Base-by-base conservation (phyloP, 2,888 invertebrate genomes). In the Melolontha melolontha region DNA sequence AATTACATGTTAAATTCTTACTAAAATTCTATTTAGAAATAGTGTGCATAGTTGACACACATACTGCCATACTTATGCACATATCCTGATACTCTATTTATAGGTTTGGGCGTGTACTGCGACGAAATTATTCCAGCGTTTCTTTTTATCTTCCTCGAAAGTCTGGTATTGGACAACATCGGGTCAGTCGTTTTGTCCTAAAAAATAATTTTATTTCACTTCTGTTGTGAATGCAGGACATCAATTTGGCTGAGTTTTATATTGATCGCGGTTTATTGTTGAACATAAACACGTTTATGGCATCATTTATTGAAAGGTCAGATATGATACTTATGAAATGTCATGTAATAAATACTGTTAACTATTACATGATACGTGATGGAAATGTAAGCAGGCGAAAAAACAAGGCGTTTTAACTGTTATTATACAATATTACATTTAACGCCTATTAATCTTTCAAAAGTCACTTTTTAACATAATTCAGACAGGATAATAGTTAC, bases 41-140 rank as follows among this genome's bases (percentile, higher is more conserved):
- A 57, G 22, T 42, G 27, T 10, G 42, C 57, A 57, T 57, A 57
- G 42, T 42, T 57, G 57, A 57, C 57, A 57, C 44, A 57, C 57
- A 57, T 57, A 55, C 41, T 55, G 17, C 42, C 29, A 14, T 57
- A n/a, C 27, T 17, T 5, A 14, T 22, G 42, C 27, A 57, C 57
- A 41, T 41, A 55, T 55, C 55, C 41, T 22, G 11, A 55, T 11
- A n/a, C 22, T 22, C 57, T 57, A 57, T 57, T 57, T 57, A 57
- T 57, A 57, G 27, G 34, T 41, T 22, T 42, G 11, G 57, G n/a
- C 42, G 42, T 27, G 27, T 22, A 57, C 57, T 29, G 57, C 42
- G 22, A 44, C 57, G 41, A 42, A 42, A 22, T 42, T 57, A 57
- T 44, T 57, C 42, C n/a, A 27, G 5, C 14, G 39, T 52, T 17